A percentile compares a stretch with the other conserved stretches of the same genome.
Conservation (phyloP, 2,113 vertebrate species). For the Rhinolophus ferrumequinum region DNA sequence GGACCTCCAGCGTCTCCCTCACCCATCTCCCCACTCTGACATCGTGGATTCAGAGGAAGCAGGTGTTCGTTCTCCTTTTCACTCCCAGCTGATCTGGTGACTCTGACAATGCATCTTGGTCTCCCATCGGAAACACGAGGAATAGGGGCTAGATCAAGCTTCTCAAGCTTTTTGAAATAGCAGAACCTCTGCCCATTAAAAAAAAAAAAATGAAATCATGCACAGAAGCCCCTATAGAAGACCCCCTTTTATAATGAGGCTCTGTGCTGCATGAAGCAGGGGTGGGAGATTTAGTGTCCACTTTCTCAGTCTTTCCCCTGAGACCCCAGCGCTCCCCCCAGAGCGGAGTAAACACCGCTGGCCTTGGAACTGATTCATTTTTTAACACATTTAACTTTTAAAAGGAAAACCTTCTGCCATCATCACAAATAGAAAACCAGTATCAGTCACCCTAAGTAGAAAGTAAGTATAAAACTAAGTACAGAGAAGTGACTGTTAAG, state of each 20-base stretch:
- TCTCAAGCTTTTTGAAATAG: not conserved
- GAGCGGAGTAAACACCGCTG: not conserved
- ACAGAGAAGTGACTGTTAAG: not conserved
- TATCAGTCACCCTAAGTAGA: not conserved
- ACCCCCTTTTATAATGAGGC: not conserved
- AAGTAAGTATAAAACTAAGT: not conserved
- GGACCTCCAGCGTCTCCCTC: not conserved
- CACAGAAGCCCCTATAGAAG: not conserved
- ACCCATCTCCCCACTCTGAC: not conserved
- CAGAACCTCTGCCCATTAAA: not conserved
- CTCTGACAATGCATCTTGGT: not conserved
- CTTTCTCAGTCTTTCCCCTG: not conserved
- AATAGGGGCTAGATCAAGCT: not conserved
- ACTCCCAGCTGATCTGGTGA: not conserved
- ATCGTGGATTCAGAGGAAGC: not conserved
- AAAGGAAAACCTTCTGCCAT: conserved; percentile 2
- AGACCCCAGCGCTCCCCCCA: not conserved
- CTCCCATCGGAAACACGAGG: not conserved
- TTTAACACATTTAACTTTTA: not conserved
- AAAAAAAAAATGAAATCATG: not conserved
- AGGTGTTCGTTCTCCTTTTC: not conserved
- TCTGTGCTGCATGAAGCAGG: not conserved
- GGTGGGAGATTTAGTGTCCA: not conserved
- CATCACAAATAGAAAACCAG: not conserved
- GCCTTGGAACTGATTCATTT: not conserved